Evolutionary conservation across 2,888 invertebrate species (phyloP).

Genomic region (Drosophila limbata): DNA sequence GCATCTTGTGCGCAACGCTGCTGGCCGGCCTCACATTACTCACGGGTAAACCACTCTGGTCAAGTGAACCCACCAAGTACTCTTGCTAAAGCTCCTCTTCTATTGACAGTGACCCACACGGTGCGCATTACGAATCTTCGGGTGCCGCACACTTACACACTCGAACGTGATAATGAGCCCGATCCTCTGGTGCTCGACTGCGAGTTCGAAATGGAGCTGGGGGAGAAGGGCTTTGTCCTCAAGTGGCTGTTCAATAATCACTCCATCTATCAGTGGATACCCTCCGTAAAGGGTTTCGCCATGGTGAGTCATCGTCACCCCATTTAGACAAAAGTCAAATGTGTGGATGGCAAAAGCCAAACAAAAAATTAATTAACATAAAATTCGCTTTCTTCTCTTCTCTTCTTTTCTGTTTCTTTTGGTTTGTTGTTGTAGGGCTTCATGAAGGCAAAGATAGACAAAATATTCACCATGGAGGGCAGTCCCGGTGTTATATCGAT

Average conservation of each 20-base stretch:
- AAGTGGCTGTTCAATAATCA: conserved; percentile 85
- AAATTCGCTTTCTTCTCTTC: conserved; percentile 56
- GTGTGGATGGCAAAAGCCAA: neutral
- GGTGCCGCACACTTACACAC: conserved; percentile 85
- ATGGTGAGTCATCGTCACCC: conserved; percentile 79
- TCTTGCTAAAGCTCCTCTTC: neutral
- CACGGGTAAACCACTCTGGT: conserved; percentile 60
- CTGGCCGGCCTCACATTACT: conserved; percentile 82
- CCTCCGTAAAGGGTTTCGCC: conserved; percentile 84
- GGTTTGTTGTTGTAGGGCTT: conserved; percentile 75
- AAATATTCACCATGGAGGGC: conserved; percentile 83
- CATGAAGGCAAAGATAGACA: conserved; percentile 85
- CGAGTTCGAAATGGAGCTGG: conserved; percentile 84
- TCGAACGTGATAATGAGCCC: conserved; percentile 83
- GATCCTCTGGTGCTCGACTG: conserved; percentile 85
- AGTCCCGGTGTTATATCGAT: conserved; percentile 85
- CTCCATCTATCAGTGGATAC: conserved; percentile 85
- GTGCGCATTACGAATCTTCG: conserved; percentile 85
- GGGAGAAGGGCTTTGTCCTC: conserved; percentile 85
- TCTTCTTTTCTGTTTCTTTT: neutral
- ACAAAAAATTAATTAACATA: conserved; percentile 74
- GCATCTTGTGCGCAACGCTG: conserved; percentile 75
- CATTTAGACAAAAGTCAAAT: conserved; percentile 26
- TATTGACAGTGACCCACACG: conserved; percentile 79
- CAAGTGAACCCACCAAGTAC: too few relatives aligned